These are phyloP conservation scores for Henricia sp. DNA, from an alignment of 53 echinoderm and acorn worm genomes.

Conservation along the genomic window DNA sequence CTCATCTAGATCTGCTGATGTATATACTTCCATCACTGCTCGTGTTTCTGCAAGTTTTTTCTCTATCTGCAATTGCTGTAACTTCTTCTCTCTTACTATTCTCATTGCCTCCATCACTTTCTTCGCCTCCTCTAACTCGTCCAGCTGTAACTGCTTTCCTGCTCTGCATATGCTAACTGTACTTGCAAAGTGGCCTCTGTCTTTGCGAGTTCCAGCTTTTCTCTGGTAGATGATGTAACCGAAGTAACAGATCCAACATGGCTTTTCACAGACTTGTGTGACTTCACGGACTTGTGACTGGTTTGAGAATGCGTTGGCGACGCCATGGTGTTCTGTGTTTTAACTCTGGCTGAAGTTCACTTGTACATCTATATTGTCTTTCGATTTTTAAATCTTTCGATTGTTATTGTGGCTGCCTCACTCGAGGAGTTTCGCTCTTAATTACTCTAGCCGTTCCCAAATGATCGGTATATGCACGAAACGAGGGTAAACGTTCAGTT, in stretches of 20 bases:
- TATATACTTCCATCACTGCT: slow-evolving; percentile 9
- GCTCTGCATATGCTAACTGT: background rate
- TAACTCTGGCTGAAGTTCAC: background rate
- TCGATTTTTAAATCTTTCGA: no score
- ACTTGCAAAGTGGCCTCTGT: background rate
- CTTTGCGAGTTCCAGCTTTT: background rate
- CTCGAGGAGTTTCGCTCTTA: no score
- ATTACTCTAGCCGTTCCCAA: no score
- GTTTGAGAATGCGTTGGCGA: background rate
- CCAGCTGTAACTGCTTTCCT: background rate
- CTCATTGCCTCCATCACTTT: background rate
- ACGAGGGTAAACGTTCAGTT: no score
- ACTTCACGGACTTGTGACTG: background rate
- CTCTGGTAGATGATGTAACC: background rate
- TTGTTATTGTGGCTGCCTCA: no score
- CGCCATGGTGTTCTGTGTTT: background rate
- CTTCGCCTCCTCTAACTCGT: background rate
- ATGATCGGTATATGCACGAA: no score
- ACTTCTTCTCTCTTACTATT: slow-evolving; percentile 9
- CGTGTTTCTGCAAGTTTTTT: slow-evolving; percentile 18
- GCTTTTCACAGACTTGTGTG: background rate
- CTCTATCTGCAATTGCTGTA: slow-evolving; percentile 15
- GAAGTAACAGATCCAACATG: background rate
- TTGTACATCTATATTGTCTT: background rate
- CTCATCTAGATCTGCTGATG: slow-evolving; percentile 7